These are phyloP conservation scores for Pelvicachromis taeniatus DNA, from an alignment of 2,113 vertebrate species.

Conservation along the genomic window DNA sequence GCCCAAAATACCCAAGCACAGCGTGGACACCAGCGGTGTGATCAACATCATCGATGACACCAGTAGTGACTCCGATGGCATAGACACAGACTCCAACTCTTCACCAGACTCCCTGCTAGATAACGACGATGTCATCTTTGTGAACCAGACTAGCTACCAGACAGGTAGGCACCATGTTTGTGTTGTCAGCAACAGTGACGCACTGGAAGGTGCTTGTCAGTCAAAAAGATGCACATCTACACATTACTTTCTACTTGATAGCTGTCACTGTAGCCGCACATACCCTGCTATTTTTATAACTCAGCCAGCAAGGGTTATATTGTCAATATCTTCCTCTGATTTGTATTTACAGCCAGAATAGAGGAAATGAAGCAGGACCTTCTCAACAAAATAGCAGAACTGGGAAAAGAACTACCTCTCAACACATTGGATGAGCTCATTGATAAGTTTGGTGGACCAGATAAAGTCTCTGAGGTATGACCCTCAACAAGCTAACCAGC, in stretches of 20 bases:
- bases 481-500: background rate
- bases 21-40: constrained; percentile 65
- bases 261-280: background rate
- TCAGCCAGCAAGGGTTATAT: background rate
- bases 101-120: constrained; percentile 90
- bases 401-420: constrained; percentile 93
- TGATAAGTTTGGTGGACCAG: constrained; percentile 89
- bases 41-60: constrained; percentile 94
- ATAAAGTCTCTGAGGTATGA: constrained; percentile 88
- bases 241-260: background rate
- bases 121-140: constrained; percentile 87
- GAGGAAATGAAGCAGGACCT: constrained; percentile 88
- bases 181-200: background rate
- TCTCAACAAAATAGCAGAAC: constrained; percentile 82
- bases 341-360: constrained; percentile 69
- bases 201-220: background rate
- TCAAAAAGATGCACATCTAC: background rate
- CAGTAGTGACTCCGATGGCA: constrained; percentile 88
- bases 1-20: constrained; percentile 73
- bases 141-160: constrained; percentile 75
- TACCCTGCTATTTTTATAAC: background rate
- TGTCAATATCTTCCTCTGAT: background rate
- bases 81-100: constrained; percentile 94
- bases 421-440: constrained; percentile 97
- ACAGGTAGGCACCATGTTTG: constrained; percentile 50